Evolutionary conservation across 2,888 invertebrate species (phyloP).

Genomic region (Lepidochrysops patricia): DNA sequence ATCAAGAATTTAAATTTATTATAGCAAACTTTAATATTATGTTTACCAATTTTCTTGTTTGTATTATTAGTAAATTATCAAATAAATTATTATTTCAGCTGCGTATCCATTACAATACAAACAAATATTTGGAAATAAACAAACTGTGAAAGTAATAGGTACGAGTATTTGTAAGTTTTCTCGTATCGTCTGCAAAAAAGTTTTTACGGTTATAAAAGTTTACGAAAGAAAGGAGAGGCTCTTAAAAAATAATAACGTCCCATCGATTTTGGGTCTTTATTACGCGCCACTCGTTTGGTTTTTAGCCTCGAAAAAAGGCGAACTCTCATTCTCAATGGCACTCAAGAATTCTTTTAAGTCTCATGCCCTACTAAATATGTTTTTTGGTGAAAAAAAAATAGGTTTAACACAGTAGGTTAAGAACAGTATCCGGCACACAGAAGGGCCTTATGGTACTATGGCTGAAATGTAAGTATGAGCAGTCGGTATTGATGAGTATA

Average conservation of each 20-base stretch:
- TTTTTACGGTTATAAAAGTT: conserved; percentile 6
- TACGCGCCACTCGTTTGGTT: background rate
- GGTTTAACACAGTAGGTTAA: background rate
- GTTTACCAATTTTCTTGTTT: too few relatives aligned
- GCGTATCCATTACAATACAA: background rate
- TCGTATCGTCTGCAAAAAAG: background rate
- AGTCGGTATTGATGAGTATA: too few relatives aligned
- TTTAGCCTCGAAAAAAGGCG: background rate
- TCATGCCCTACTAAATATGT: background rate
- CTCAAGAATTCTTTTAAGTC: conserved; percentile 13
- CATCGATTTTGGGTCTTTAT: conserved; percentile 2
- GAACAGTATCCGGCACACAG: background rate
- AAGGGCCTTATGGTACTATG: too few relatives aligned
- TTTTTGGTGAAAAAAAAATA: background rate
- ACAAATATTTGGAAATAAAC: background rate
- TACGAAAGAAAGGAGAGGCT: background rate
- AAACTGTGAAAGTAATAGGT: background rate
- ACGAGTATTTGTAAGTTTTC: background rate
- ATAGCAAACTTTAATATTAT: too few relatives aligned
- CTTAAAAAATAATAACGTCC: conserved; percentile 2
- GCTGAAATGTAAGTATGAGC: too few relatives aligned
- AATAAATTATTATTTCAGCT: background rate
- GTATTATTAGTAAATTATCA: too few relatives aligned
- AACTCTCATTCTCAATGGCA: conserved; percentile 10
- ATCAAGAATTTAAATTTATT: too few relatives aligned